Percentiles rank a stretch among this genome's conserved stretches.
Conservation (phyloP, 2,888 invertebrate species). For the Fragum sueziense region DNA sequence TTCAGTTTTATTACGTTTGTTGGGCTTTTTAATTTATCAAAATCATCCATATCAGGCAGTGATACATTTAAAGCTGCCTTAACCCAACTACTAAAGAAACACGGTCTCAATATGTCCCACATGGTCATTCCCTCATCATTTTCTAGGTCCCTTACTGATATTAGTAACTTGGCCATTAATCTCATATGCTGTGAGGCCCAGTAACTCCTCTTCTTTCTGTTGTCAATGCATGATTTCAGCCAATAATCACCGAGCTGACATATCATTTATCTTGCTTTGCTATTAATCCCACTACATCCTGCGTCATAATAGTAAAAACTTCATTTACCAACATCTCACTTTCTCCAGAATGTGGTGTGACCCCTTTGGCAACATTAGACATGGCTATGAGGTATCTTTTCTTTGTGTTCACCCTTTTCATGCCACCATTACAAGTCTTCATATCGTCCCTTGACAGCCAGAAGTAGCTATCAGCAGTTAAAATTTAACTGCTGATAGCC, state of each 20-base stretch:
- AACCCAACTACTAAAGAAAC: constrained; percentile 5
- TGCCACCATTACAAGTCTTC: not conserved
- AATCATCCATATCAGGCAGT: constrained; percentile 35
- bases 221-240: constrained; percentile 26
- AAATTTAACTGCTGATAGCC: no score
- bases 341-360: not conserved
- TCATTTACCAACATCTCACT: constrained; percentile 11
- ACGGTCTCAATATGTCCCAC: constrained; percentile 31
- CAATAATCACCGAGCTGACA: constrained; percentile 16
- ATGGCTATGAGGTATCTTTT: constrained; percentile 11
- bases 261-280: constrained; percentile 33
- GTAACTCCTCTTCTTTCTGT: constrained; percentile 24
- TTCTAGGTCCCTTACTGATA: not conserved
- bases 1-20: constrained; percentile 25
- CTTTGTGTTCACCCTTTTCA: not conserved
- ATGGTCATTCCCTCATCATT: not conserved
- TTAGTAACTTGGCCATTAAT: constrained; percentile 16
- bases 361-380: constrained; percentile 20
- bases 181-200: constrained; percentile 40
- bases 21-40: constrained; percentile 35
- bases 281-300: constrained; percentile 16
- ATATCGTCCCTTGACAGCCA: no score
- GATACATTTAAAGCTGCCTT: constrained; percentile 3
- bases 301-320: constrained; percentile 39
- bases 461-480: no score